Base-by-base conservation (phyloP, 2,888 invertebrate species). In the Eupithecia subumbrata region DNA sequence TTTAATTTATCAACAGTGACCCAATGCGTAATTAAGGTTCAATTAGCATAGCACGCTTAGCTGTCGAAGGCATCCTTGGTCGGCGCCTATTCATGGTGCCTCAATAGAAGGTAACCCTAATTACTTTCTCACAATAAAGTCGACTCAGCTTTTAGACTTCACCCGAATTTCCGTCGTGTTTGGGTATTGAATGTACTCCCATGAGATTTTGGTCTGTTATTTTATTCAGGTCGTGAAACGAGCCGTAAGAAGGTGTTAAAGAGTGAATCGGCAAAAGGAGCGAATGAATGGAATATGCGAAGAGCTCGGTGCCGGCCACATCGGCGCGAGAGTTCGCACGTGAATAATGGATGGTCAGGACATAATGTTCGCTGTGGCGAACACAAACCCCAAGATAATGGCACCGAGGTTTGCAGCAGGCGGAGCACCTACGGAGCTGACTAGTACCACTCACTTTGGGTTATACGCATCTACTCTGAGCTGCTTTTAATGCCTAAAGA, bases 181-280 rank as follows among this genome's bases (percentile, higher is more conserved):
- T 78, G 84, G 82, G 84, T 85, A 85, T 85, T 89, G 88, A 90
- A 89, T 90, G 85, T 85, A 86, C 79, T 88, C 89, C 86, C 90
- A 85, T 86, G 88, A 89, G 91, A 85, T 85, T 89, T 84, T 78
- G 79, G 82, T 83, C 84, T 87, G 87, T 89, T 92, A 91, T 91
- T 91, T 93, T 93, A 94, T 94, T 94, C 92, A 93, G 86, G 84
- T 85, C 88, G 88, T 90, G 92, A 90, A 90, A 88, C 89, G 88
- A 88, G 84, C 87, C 87, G 89, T 93, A 91, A 92, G 91, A 90
- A 93, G 92, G 93, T 93, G 93, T 92, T 93, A 93, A 93, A 91
- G 90, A 93, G 92, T 90, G 91, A 93, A 93, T 90, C 88, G 90
- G 90, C 87, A 88, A 90, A 92, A 89, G 88, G 89, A 90, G 85